Percentiles rank a stretch among this genome's conserved stretches.
phyloP scores from a whole-genome alignment of 2,888 invertebrate species.

The Lepidocyrtoides sp. region DNA sequence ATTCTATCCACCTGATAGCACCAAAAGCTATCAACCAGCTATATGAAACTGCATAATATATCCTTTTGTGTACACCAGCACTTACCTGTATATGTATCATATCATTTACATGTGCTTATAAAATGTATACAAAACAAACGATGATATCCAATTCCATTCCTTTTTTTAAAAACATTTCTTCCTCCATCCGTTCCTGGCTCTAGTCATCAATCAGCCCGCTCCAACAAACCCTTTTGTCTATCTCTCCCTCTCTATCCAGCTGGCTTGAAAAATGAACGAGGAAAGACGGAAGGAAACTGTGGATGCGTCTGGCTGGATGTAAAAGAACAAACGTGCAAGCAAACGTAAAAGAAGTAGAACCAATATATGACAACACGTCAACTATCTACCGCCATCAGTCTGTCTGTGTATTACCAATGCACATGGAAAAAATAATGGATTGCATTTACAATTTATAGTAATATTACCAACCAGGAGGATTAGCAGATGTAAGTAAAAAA shows the following conservation, averaged over 20 bases:
- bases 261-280: conserved; percentile 65
- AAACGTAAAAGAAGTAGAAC: not conserved
- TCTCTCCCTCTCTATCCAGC: conserved; percentile 39
- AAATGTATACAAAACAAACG: not conserved
- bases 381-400: conserved; percentile 4
- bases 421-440: not conserved
- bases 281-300: conserved; percentile 70
- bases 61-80: no score
- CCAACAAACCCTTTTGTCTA: conserved; percentile 15
- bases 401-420: not conserved
- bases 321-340: not conserved
- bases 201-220: conserved; percentile 57
- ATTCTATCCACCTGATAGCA: conserved; percentile 7
- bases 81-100: no score
- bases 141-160: conserved; percentile 61
- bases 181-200: conserved; percentile 61
- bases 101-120: conserved; percentile 5
- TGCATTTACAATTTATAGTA: conserved; percentile 5
- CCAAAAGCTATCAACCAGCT: not conserved
- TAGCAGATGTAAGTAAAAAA: not conserved
- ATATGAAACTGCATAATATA: no score
- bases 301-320: conserved; percentile 44
- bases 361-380: conserved; percentile 1
- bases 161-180: conserved; percentile 61
- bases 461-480: not conserved